Evolutionary conservation across 2,888 invertebrate genomes (phyloP).

Genomic region (Pyralis farinalis): DNA sequence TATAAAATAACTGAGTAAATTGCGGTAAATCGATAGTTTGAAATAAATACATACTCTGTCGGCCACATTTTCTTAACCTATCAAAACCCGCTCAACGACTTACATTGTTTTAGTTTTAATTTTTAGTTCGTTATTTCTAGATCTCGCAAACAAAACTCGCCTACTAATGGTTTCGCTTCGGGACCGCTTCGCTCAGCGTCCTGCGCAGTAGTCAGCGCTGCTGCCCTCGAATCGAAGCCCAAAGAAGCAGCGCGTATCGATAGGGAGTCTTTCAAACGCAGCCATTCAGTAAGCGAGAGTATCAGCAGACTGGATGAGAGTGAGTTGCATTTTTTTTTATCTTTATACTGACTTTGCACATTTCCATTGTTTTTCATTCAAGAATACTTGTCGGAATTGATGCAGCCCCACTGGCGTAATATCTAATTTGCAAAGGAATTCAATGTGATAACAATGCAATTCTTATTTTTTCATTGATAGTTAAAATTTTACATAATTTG

Average conservation of each 20-base stretch:
- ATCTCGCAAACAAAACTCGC: constrained; percentile 67
- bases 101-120: background rate
- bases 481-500: too few relatives aligned
- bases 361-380: too few relatives aligned
- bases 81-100: too few relatives aligned
- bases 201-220: constrained; percentile 63
- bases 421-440: too few relatives aligned
- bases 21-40: too few relatives aligned
- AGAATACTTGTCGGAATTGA: too few relatives aligned
- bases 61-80: too few relatives aligned
- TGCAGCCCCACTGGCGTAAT: too few relatives aligned
- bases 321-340: constrained; percentile 33
- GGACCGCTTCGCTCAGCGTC: constrained; percentile 70
- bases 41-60: too few relatives aligned
- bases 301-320: constrained; percentile 67
- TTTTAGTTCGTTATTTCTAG: constrained; percentile 29
- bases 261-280: constrained; percentile 67
- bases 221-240: constrained; percentile 40
- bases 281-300: constrained; percentile 73
- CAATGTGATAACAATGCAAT: too few relatives aligned
- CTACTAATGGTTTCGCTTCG: constrained; percentile 61
- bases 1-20: too few relatives aligned
- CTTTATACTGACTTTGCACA: background rate
- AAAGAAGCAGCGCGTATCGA: constrained; percentile 41
- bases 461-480: too few relatives aligned